A percentile compares a stretch with the other conserved stretches of the same genome.
phyloP scores from a whole-genome alignment of 2,888 invertebrate species.

The Drosophila vallismaia region DNA sequence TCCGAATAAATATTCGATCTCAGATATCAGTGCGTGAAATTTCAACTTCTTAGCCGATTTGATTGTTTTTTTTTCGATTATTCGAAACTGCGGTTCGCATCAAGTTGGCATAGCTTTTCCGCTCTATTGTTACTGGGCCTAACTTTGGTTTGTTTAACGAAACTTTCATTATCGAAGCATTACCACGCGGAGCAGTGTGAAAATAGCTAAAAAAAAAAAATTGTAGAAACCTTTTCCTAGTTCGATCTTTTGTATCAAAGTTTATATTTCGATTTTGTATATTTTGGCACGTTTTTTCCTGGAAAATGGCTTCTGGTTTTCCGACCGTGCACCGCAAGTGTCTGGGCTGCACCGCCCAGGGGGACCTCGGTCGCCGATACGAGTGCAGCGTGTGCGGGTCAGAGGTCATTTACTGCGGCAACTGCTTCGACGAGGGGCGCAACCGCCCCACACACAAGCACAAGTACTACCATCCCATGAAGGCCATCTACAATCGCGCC shows the following conservation, averaged over 20 bases:
- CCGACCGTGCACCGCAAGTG: conserved; percentile 20
- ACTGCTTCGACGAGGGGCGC: conserved; percentile 43
- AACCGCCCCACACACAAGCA: conserved; percentile 33
- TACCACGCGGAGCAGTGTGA: not conserved
- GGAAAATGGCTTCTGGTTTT: conserved; percentile 6
- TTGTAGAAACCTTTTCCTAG: not conserved
- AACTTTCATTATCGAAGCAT: not conserved
- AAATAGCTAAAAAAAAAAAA: not conserved
- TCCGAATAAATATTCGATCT: too few relatives aligned
- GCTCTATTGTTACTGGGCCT: not conserved
- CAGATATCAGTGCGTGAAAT: not conserved
- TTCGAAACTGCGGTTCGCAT: not conserved
- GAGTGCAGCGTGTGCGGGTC: conserved; percentile 56
- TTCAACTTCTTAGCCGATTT: not conserved
- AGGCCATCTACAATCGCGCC: conserved; percentile 45
- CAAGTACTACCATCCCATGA: conserved; percentile 65
- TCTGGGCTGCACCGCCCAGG: conserved; percentile 27
- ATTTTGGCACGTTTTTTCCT: not conserved
- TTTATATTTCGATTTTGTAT: not conserved
- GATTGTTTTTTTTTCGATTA: not conserved
- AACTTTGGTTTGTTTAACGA: not conserved
- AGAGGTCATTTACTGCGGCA: conserved; percentile 50
- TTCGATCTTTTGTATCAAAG: not conserved
- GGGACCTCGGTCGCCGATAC: conserved; percentile 45
- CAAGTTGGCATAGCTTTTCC: not conserved